Conservation (phyloP, 2,888 invertebrate species). For the Lathronympha strigana region DNA sequence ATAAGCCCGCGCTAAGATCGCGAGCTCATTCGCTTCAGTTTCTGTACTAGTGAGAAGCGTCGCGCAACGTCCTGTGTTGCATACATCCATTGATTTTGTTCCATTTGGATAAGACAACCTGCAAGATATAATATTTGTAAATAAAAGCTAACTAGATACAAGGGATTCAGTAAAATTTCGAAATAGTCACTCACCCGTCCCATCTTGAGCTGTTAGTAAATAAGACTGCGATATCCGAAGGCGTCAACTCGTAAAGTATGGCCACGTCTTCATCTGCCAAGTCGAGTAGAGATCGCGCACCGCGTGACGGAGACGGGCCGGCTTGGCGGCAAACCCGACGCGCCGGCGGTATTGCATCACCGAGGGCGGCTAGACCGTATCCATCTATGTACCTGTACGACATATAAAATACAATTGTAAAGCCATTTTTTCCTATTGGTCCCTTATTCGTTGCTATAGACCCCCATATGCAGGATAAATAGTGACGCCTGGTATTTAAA, state of each 20-base stretch:
- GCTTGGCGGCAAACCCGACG: conserved; percentile 60
- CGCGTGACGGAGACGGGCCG: conserved; percentile 45
- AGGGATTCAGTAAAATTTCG: too few species aligned
- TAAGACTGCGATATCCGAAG: conserved; percentile 28
- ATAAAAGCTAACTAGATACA: too few species aligned
- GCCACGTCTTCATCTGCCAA: conserved; percentile 54
- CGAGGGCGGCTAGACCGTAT: conserved; percentile 62
- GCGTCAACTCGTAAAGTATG: conserved; percentile 49
- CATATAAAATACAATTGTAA: background rate
- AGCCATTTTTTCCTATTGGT: too few species aligned
- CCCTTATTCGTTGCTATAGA: too few species aligned
- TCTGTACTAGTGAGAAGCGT: conserved; percentile 57
- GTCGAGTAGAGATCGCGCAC: conserved; percentile 64
- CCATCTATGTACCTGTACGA: conserved; percentile 55
- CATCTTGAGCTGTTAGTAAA: conserved; percentile 3
- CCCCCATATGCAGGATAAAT: too few species aligned
- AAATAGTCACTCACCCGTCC: conserved; percentile 4
- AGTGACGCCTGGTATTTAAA: too few species aligned
- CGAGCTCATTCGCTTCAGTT: conserved; percentile 56
- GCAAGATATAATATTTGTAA: conserved; percentile 9
- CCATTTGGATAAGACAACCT: conserved; percentile 63
- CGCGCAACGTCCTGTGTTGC: conserved; percentile 61
- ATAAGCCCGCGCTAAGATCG: conserved; percentile 47
- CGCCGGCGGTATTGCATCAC: conserved; percentile 60
- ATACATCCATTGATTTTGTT: conserved; percentile 84